phyloP scores from a whole-genome alignment of 2,888 invertebrate genomes.

The Danaus chrysippus region DNA sequence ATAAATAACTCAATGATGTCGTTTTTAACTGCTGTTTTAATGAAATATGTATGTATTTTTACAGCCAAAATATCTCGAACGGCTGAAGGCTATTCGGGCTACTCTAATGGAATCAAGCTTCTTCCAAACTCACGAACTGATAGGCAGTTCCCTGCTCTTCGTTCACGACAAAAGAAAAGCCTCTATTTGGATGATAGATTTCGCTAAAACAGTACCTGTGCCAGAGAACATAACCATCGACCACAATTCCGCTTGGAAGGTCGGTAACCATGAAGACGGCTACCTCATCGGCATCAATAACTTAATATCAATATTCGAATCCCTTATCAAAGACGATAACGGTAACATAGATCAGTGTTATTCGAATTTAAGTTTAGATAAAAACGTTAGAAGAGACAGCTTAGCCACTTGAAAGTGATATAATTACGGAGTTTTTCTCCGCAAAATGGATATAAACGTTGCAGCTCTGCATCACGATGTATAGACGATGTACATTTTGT shows the following conservation, averaged over 20 bases:
- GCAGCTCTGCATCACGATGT: constrained; percentile 15
- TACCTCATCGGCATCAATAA: constrained; percentile 95
- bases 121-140: constrained; percentile 95
- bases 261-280: constrained; percentile 98
- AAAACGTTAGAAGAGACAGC: constrained; percentile 61
- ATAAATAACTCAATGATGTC: background rate
- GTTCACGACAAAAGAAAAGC: constrained; percentile 94
- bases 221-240: constrained; percentile 86
- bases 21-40: background rate
- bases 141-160: constrained; percentile 95
- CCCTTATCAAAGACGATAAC: constrained; percentile 75
- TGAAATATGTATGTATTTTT: constrained; percentile 28
- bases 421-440: constrained; percentile 28
- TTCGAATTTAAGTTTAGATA: constrained; percentile 54
- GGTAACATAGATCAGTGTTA: constrained; percentile 64
- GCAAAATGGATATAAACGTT: constrained; percentile 26
- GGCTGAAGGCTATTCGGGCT: constrained; percentile 90
- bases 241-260: constrained; percentile 92
- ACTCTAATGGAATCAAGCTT: constrained; percentile 92
- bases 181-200: constrained; percentile 98
- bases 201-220: constrained; percentile 94
- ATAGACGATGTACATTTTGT: constrained; percentile 38
- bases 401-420: constrained; percentile 62
- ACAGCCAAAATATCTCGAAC: constrained; percentile 90
- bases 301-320: constrained; percentile 90